These are phyloP conservation scores for Spheniscus mendiculus DNA, from an alignment of 2,113 vertebrate species.

Conservation along the genomic window DNA sequence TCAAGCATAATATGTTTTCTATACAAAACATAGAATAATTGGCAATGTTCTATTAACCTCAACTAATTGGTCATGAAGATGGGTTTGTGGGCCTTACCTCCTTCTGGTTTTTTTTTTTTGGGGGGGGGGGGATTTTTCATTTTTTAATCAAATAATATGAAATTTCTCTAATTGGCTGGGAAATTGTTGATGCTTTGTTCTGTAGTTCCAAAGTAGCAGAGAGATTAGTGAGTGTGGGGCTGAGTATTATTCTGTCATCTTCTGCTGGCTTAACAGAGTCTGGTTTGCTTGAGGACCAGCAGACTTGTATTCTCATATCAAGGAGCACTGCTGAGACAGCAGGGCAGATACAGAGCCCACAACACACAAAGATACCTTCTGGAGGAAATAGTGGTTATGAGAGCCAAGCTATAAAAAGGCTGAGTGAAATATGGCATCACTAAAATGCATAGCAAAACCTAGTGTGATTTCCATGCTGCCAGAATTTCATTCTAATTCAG, in stretches of 20 bases:
- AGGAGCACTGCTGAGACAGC: neutral
- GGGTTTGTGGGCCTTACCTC: neutral
- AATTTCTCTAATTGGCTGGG: neutral
- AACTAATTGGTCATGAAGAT: neutral
- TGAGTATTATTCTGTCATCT: neutral
- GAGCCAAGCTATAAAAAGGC: neutral
- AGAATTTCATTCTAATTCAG: slow-evolving; percentile 28
- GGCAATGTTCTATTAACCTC: neutral
- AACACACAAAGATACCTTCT: neutral
- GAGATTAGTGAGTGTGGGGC: neutral
- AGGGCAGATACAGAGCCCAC: neutral
- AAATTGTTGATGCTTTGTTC: neutral
- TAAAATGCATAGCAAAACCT: slow-evolving; percentile 24
- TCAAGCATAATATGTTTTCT: neutral
- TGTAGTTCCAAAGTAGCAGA: neutral
- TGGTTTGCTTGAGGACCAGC: neutral
- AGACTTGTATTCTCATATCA: neutral
- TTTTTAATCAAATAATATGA: neutral
- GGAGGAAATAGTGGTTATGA: neutral
- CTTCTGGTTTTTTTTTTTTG: neutral
- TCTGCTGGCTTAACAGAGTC: neutral
- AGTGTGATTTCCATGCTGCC: neutral
- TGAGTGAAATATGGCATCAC: slow-evolving; percentile 33
- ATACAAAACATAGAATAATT: neutral
- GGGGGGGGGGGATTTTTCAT: rapidly evolving